Conservation (phyloP, 1,140 invertebrate species). For the Monochamus saltuarius region DNA sequence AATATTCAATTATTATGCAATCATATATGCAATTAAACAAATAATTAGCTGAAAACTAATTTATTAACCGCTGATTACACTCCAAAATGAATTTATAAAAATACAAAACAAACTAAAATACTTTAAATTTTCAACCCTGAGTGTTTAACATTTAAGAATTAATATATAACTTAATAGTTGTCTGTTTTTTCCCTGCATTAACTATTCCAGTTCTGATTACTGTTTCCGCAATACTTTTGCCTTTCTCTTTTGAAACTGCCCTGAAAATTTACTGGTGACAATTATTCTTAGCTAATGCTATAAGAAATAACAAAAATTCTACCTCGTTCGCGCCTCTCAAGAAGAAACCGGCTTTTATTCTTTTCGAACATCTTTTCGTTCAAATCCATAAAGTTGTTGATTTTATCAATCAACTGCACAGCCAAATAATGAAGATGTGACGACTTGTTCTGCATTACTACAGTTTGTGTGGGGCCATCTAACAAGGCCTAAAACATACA, state of each 20-base stretch:
- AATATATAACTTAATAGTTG: neutral
- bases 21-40: no score
- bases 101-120: no score
- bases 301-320: constrained; percentile 5
- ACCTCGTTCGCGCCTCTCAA: constrained; percentile 61
- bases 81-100: no score
- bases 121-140: no score
- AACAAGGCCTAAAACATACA: constrained; percentile 74
- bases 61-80: no score
- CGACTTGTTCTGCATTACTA: constrained; percentile 99
- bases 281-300: neutral
- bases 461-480: constrained; percentile 95
- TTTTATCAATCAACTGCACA: constrained; percentile 89
- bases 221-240: constrained; percentile 47
- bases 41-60: no score
- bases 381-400: constrained; percentile 89
- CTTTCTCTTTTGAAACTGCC: constrained; percentile 49
- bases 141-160: neutral
- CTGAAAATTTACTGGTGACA: constrained; percentile 29
- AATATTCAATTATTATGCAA: no score
- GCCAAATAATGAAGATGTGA: constrained; percentile 94
- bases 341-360: constrained; percentile 79
- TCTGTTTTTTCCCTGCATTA: constrained; percentile 54
- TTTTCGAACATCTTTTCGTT: constrained; percentile 94
- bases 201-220: constrained; percentile 49